phyloP scores from a whole-genome alignment of 2,888 invertebrate species.

The Hypena proboscidalis region DNA sequence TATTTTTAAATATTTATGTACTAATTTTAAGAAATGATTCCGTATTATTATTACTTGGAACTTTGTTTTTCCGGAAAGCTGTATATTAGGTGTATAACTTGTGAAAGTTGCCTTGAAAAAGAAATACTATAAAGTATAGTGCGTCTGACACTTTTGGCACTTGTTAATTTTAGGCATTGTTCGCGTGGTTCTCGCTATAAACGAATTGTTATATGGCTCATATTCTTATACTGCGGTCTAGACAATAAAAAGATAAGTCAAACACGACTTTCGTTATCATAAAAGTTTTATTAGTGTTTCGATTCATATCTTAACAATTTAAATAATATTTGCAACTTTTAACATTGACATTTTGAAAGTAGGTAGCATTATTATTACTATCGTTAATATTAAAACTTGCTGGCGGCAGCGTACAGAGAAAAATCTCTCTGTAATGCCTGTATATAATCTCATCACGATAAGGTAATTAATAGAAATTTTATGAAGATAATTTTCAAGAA shows the following conservation, averaged over 20 bases:
- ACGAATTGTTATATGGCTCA: conserved; percentile 12
- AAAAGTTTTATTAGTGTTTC: conserved; percentile 2
- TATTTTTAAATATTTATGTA: too few relatives aligned
- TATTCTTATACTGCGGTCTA: not conserved
- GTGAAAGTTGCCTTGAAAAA: too few relatives aligned
- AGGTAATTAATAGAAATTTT: conserved; percentile 12
- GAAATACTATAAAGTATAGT: conserved; percentile 41
- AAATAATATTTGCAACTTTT: not conserved
- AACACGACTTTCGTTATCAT: not conserved
- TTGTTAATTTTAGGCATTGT: conserved; percentile 5
- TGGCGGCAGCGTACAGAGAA: too few relatives aligned
- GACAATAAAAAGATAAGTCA: not conserved
- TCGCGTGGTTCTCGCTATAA: conserved; percentile 23
- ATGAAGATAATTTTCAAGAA: too few relatives aligned
- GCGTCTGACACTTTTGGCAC: conserved; percentile 33
- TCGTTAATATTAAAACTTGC: too few relatives aligned
- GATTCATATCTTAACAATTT: not conserved
- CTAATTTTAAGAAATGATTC: too few relatives aligned
- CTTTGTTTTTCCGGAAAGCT: too few relatives aligned
- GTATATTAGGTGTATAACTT: too few relatives aligned
- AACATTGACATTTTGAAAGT: not conserved
- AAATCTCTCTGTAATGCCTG: too few relatives aligned
- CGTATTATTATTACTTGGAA: too few relatives aligned
- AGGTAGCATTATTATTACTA: not conserved
- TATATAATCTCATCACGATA: too few relatives aligned